Evolutionary conservation across 2,888 invertebrate species (phyloP).

Genomic region (Diplazon laetatorius): DNA sequence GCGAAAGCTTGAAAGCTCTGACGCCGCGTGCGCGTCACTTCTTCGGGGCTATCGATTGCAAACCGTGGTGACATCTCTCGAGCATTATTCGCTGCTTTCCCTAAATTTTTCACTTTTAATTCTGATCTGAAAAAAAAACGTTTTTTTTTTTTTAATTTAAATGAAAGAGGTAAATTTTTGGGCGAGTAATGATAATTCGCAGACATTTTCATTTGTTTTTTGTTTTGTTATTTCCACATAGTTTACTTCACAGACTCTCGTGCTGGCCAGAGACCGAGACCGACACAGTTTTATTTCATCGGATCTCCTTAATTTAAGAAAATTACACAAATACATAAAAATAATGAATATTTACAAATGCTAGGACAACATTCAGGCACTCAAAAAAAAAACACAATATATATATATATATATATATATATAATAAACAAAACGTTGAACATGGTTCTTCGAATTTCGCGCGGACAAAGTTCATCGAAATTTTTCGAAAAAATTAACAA

Average conservation of each 20-base stretch:
- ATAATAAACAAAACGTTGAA: constrained; percentile 75
- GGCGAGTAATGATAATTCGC: constrained; percentile 38
- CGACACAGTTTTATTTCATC: constrained; percentile 67
- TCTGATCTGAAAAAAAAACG: too few relatives aligned
- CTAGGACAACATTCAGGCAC: constrained; percentile 79
- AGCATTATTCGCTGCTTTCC: constrained; percentile 10
- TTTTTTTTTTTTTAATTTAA: too few relatives aligned
- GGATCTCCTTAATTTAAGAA: constrained; percentile 61
- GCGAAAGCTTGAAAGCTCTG: constrained; percentile 27
- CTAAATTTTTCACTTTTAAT: constrained; percentile 1
- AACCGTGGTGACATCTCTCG: constrained; percentile 41
- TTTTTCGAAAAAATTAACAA: constrained; percentile 2
- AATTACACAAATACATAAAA: constrained; percentile 79
- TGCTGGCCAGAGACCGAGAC: constrained; percentile 75
- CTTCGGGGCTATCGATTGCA: constrained; percentile 53
- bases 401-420: too few relatives aligned
- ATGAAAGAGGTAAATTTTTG: not conserved
- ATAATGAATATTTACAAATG: constrained; percentile 81
- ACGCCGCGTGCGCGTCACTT: constrained; percentile 43
- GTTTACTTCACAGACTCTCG: constrained; percentile 77
- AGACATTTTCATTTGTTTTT: constrained; percentile 43
- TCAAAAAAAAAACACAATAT: too few relatives aligned
- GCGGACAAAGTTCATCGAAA: constrained; percentile 15
- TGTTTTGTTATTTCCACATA: too few relatives aligned
- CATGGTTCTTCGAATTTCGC: constrained; percentile 32